phyloP scores from a whole-genome alignment of 2,797 vertebrate species.

The Momotus momota region DNA sequence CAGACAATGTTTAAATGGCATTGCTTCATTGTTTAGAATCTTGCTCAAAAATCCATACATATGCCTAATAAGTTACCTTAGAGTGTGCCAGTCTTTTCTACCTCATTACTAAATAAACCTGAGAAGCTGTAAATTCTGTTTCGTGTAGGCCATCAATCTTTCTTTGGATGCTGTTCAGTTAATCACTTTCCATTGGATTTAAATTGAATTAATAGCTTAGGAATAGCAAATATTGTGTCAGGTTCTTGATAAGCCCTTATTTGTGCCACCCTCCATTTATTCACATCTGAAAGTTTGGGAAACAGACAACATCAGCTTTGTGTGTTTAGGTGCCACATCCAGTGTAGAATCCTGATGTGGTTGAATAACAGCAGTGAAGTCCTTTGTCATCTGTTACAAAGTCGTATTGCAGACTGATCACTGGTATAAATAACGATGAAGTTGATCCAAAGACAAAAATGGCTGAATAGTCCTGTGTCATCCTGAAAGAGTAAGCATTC shows the following conservation, averaged over 20 bases:
- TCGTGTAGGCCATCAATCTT: not conserved
- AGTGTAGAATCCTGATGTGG: not conserved
- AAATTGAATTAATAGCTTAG: not conserved
- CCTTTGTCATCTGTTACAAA: slow-evolving; percentile 19
- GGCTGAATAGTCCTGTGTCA: not conserved
- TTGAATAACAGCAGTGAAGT: not conserved
- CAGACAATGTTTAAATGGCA: not conserved
- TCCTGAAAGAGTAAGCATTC: not conserved
- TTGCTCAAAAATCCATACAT: not conserved
- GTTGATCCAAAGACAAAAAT: slow-evolving; percentile 11
- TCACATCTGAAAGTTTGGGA: not conserved
- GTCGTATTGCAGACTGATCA: not conserved
- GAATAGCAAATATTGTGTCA: not conserved
- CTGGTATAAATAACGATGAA: not conserved
- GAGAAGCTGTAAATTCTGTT: not conserved
- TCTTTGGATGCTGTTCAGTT: not conserved
- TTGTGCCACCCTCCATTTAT: not conserved
- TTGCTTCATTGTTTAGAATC: not conserved
- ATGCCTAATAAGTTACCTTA: not conserved
- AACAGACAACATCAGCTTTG: not conserved
- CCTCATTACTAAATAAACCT: not conserved
- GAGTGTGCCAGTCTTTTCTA: not conserved
- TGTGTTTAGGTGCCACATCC: not conserved
- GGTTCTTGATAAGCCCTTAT: not conserved
- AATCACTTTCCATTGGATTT: not conserved